Evolutionary conservation across 2,797 vertebrate genomes (phyloP).

Genomic region (Acanthornis magna): DNA sequence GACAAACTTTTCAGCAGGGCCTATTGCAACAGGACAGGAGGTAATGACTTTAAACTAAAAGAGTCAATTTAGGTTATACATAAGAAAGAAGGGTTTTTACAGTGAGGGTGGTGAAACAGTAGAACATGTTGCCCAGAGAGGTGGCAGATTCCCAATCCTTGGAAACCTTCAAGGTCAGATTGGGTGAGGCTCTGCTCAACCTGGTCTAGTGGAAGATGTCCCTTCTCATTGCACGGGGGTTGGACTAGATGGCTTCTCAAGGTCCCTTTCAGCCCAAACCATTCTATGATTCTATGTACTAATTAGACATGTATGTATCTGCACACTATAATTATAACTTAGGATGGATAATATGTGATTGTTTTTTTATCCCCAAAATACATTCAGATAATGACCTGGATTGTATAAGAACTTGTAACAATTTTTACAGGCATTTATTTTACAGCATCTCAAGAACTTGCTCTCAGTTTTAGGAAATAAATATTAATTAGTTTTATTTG

Average conservation of each 20-base stretch:
- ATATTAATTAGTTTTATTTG: neutral
- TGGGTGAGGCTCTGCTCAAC: neutral
- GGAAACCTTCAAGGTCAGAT: neutral
- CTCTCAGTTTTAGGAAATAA: neutral
- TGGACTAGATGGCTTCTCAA: neutral
- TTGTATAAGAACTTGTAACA: neutral
- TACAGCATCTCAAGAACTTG: neutral
- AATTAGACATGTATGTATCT: neutral
- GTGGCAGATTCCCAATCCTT: neutral
- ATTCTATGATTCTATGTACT: neutral
- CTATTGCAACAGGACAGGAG: neutral
- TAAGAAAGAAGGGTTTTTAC: neutral
- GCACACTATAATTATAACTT: neutral
- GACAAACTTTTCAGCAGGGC: neutral
- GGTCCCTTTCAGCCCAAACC: neutral
- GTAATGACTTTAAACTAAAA: neutral
- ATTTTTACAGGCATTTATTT: neutral
- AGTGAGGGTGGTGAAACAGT: neutral
- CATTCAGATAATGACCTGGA: neutral
- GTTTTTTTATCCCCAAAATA: neutral
- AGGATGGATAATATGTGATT: neutral
- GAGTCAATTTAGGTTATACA: neutral
- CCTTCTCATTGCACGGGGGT: accelerated
- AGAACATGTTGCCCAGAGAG: neutral
- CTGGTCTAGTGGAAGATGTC: neutral